Percentiles rank a stretch among this genome's conserved stretches.
Evolutionary conservation across 2,113 vertebrate genomes (phyloP).

Genomic region (Calyptomena viridis): DNA sequence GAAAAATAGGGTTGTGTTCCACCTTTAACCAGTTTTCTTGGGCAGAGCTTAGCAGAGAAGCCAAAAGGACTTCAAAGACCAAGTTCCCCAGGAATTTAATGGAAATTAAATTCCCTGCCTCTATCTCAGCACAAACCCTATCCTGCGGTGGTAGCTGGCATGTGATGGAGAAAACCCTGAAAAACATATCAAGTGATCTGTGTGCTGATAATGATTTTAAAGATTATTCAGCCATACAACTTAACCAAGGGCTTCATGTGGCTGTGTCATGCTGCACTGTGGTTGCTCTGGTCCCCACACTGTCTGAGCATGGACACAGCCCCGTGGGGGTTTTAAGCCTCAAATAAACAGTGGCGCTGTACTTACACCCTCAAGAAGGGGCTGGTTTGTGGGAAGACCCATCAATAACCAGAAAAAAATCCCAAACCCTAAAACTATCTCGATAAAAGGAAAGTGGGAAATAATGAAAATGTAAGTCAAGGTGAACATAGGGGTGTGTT

Average conservation of each 20-base stretch:
- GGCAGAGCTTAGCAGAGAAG: background rate
- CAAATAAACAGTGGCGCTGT: background rate
- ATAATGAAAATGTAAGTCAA: background rate
- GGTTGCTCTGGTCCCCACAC: fast-evolving
- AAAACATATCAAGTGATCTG: conserved; percentile 23
- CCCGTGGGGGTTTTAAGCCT: background rate
- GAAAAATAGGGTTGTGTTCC: background rate
- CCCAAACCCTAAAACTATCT: background rate
- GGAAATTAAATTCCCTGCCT: background rate
- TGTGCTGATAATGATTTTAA: background rate
- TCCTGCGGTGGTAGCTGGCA: background rate
- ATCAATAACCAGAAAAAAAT: background rate
- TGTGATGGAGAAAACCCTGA: background rate
- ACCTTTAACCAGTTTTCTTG: background rate
- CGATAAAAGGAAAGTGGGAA: background rate
- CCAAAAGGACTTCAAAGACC: background rate
- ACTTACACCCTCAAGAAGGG: background rate
- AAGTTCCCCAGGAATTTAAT: background rate
- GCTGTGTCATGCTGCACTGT: background rate
- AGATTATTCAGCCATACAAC: background rate
- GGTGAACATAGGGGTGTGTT: background rate
- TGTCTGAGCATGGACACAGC: background rate
- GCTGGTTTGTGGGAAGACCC: background rate
- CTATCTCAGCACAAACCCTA: background rate
- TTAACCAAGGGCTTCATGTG: background rate